Conservation (phyloP, 2,888 invertebrate species). For the Scrobipalpa costella region DNA sequence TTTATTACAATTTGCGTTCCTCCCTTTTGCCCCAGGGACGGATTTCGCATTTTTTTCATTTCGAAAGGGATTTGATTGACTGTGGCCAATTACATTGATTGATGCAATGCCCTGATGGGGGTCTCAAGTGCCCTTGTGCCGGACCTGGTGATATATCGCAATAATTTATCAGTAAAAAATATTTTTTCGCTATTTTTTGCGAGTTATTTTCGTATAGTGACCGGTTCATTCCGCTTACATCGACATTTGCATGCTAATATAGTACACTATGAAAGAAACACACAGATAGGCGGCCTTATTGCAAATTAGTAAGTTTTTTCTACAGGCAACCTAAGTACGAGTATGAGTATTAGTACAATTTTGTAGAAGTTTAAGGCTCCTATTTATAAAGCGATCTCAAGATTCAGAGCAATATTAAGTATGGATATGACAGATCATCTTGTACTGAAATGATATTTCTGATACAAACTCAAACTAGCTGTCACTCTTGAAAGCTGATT, state of each 20-base stretch:
- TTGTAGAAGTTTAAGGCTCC: no score
- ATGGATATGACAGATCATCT: no score
- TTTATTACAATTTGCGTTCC: slow-evolving; percentile 3
- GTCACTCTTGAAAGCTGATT: no score
- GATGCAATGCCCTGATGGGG: slow-evolving; percentile 46
- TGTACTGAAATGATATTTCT: no score
- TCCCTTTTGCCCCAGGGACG: slow-evolving; percentile 12
- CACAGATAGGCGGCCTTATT: no score
- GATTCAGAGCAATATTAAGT: no score
- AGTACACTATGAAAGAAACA: no score
- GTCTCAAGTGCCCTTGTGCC: slow-evolving; percentile 34
- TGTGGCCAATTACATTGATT: slow-evolving; percentile 52
- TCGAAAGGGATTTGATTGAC: slow-evolving; percentile 38
- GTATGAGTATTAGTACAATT: no score
- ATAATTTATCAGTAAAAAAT: slow-evolving; percentile 39
- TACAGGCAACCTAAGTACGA: no score
- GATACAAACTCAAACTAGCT: no score
- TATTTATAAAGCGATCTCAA: no score
- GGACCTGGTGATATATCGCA: slow-evolving; percentile 41
- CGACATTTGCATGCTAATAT: background rate
- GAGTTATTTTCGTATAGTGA: background rate
- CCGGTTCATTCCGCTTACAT: background rate
- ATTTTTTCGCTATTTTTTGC: background rate
- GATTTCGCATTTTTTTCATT: slow-evolving; percentile 27
- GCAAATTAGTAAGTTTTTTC: no score